These are phyloP conservation scores for Pherbina coryleti DNA, from an alignment of 2,888 invertebrate species.

Conservation along the genomic window DNA sequence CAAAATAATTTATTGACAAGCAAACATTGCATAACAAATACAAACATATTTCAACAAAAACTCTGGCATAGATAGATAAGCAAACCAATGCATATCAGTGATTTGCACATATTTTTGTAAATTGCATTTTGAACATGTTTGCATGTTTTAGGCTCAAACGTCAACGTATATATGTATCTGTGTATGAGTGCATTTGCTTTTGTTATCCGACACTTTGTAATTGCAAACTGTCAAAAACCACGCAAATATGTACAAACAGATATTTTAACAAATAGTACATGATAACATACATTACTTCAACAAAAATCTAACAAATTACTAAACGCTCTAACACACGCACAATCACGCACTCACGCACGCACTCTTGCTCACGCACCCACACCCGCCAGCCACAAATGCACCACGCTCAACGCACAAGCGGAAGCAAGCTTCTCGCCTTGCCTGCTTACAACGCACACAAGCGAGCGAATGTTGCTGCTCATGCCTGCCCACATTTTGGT, in stretches of 20 bases:
- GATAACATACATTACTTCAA: not conserved
- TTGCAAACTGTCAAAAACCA: constrained; percentile 15
- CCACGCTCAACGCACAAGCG: not conserved
- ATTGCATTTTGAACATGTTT: no score
- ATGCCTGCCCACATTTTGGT: not conserved
- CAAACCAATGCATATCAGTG: not conserved
- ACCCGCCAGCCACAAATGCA: not conserved
- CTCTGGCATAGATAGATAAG: not conserved
- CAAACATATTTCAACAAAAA: not conserved
- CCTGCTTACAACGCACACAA: not conserved
- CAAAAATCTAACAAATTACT: constrained; percentile 17
- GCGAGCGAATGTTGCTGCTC: not conserved
- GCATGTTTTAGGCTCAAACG: no score
- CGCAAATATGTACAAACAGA: not conserved
- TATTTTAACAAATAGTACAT: not conserved
- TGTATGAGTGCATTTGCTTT: not conserved
- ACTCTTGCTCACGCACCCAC: not conserved
- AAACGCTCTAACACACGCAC: no score
- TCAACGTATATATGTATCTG: not conserved
- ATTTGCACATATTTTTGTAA: not conserved
- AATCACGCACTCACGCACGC: not conserved
- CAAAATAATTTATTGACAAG: not conserved
- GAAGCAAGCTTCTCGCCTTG: not conserved
- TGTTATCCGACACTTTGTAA: not conserved
- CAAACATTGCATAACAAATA: not conserved